Evolutionary conservation across 2,797 vertebrate species (phyloP), one percentile per base, ranked within the genome.

Genomic region (Melanotaenia maccullochi): DNA sequence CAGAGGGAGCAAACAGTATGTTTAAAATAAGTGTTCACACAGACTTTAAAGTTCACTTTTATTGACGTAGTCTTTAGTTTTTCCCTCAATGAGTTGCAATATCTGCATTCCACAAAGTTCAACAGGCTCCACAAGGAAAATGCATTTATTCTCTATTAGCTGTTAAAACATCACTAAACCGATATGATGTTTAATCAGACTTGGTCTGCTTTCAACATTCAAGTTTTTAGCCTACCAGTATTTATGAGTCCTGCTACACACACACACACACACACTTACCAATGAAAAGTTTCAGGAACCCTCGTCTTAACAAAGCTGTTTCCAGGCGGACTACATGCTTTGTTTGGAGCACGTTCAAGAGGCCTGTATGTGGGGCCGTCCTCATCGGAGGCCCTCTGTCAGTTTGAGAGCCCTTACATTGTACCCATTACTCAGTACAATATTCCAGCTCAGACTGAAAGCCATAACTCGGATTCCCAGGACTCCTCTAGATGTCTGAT

Each of bases 291-390:
- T 76, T 72, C 68, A 85, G 85, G 76, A 88, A 88, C 75, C 71
- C 74, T 76, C 81, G 79, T 87, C 85, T 81, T 82, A 85, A 82
- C 84, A 89, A 76, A 79, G 66, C 82, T 12, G 44, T 83, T 80
- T 84, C 75, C 83, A 85, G 86, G 84, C 88, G 76, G 81, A 87
- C 61, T 85, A 63, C 89, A 87, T 87, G 85, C 79, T 93, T 89
- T 80, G 75, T 68, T 89, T 92, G 86, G 90, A 90, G 6, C 60
- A 4, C 0, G 61, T 87, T 88, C 89, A 89, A 87, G 82, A 86
- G 75, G 84, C 77, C 81, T 58, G 76, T 66, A 73, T 75, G 52
- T 32, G 38, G 68, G 66, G 49, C 36, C 11, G 54, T 62, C 40
- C 40, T 33, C 75, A 75, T 83, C 84, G 49, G 81, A 81, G 73